Conservation (phyloP, 2,113 vertebrate genomes). For the Thryonomys swinderianus region DNA sequence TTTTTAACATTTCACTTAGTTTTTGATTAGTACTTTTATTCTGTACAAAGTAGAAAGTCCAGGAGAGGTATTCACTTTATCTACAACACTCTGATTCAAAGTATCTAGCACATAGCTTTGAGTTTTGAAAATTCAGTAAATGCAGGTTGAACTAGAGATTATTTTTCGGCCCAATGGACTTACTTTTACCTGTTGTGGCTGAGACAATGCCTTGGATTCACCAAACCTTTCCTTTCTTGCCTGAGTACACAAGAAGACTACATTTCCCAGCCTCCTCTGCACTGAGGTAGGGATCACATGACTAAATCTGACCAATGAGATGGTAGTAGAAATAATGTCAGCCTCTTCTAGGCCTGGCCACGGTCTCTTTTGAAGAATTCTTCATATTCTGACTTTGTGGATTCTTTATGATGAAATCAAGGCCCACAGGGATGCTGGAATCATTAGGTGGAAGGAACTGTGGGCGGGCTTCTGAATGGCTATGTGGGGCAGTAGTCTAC, state of each 20-base stretch:
- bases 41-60: background rate
- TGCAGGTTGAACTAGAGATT: no score
- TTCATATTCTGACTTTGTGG: background rate
- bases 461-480: background rate
- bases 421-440: background rate
- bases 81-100: no score
- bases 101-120: background rate
- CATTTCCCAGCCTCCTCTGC: background rate
- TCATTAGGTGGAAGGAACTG: background rate
- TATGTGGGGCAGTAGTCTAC: rapidly evolving
- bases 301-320: background rate
- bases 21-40: background rate
- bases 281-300: background rate
- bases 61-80: background rate
- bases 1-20: no score
- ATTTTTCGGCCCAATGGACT: background rate
- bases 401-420: background rate
- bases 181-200: background rate
- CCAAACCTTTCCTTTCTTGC: background rate
- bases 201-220: background rate
- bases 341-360: background rate
- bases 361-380: background rate
- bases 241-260: background rate
- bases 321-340: background rate
- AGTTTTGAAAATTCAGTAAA: background rate